Percentiles rank a stretch among this genome's conserved stretches.
phyloP scores from a whole-genome alignment of 2,888 invertebrate species.

The Catocala sponsa region DNA sequence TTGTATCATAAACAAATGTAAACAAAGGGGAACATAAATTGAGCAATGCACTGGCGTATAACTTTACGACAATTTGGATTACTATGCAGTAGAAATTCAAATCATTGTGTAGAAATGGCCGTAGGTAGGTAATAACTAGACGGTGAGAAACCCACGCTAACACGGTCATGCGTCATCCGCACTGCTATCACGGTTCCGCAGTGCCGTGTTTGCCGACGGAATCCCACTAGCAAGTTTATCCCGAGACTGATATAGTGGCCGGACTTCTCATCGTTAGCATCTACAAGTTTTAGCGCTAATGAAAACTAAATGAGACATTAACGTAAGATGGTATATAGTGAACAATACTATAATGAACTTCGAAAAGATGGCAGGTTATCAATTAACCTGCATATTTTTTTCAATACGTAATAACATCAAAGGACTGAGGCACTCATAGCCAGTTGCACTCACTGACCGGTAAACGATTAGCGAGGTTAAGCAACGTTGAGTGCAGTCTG shows the following conservation, averaged over 20 bases:
- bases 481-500: no score
- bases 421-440: no score
- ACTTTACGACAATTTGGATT: slow-evolving; percentile 45
- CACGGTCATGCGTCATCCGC: slow-evolving; percentile 62
- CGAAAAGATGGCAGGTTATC: no score
- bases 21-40: slow-evolving; percentile 36
- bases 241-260: slow-evolving; percentile 45
- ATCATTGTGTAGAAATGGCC: slow-evolving; percentile 52
- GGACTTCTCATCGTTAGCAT: slow-evolving; percentile 37
- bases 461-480: no score
- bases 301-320: slow-evolving; percentile 25
- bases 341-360: no score
- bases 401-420: no score
- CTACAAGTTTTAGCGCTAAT: slow-evolving; percentile 35
- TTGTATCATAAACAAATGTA: slow-evolving; percentile 28
- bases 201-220: slow-evolving; percentile 50
- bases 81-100: slow-evolving; percentile 56
- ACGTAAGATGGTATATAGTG: not conserved
- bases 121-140: slow-evolving; percentile 59
- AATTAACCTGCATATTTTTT: no score
- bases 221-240: slow-evolving; percentile 49
- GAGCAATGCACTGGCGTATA: slow-evolving; percentile 35
- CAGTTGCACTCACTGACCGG: no score
- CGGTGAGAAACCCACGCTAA: slow-evolving; percentile 50
- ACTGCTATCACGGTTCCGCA: slow-evolving; percentile 60